Base-by-base conservation (phyloP, 2,113 vertebrate genomes). In the Syngnathus floridae region DNA sequence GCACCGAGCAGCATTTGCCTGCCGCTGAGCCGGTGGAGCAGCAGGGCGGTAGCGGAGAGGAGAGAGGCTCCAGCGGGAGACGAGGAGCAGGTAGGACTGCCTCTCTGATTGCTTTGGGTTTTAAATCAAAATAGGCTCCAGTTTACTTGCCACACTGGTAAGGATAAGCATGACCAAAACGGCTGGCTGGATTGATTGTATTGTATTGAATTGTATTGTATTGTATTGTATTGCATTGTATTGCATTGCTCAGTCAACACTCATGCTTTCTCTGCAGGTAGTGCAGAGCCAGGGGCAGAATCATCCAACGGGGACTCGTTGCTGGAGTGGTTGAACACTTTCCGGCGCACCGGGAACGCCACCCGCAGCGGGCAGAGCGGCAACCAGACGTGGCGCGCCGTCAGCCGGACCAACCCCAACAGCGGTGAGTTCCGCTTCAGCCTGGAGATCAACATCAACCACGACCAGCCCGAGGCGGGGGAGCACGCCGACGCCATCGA, bases 381-480 rank as follows among this genome's bases (percentile, higher is more conserved):
- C 67, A 97, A 97, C 84, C 95, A 97, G 79, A 96, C 93, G 10
- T 97, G 95, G 96, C 94, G 95, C 54, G 94, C 94, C 0, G 95
- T 96, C 84, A 98, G 95, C 79, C 93, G 93, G 81, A 95, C 93
- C 55, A 96, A 97, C 77, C 96, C 94, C 0, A 94, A 93, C 86
- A 97, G 92, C 11, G 93, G 96, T 35, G 95, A 97, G 75, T 98
- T 97, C 69, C 91, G 93, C 19, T 97, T 98, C 86, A 97, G 95
- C 82, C 89, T 97, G 31, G 96, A 98, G 88, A 97, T 98, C 77
- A 95, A 97, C 77, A 93, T 97, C 82, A 97, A 96, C 82, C 94
- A 96, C 0, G 95, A 97, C 75, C 93, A 94, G 75, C 92, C 92
- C 1, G 91, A 92, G 65, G 82, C 86, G 0, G 88, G 87, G 49